Evolutionary conservation across 2,888 invertebrate species (phyloP).

Genomic region (Trimorus sp.): DNA sequence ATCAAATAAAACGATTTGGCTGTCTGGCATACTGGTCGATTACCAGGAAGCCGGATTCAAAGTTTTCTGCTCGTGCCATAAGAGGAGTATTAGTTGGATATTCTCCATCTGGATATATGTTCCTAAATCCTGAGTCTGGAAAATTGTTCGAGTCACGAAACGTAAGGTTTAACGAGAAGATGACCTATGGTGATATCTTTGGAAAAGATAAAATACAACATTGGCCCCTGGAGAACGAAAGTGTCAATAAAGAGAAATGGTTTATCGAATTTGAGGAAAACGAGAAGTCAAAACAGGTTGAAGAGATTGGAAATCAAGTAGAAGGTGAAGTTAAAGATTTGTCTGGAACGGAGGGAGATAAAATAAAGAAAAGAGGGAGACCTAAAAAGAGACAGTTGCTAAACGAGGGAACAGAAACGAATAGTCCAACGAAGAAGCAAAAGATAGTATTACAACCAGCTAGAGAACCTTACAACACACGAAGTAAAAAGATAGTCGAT

Average conservation of each 20-base stretch:
- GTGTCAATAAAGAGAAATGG: too few relatives aligned
- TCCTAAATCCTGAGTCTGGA: not conserved
- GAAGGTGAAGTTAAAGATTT: too few relatives aligned
- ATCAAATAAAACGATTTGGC: slow-evolving; percentile 40
- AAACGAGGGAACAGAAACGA: too few relatives aligned
- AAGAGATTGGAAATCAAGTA: not conserved
- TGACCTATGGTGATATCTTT: not conserved
- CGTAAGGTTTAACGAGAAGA: not conserved
- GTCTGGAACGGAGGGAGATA: too few relatives aligned
- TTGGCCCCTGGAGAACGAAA: too few relatives aligned
- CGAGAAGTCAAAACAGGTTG: slow-evolving; percentile 2
- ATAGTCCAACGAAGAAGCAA: too few relatives aligned
- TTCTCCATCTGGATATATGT: not conserved
- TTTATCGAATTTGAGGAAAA: not conserved
- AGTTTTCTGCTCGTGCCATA: not conserved
- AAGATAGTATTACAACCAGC: too few relatives aligned
- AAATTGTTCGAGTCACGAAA: not conserved
- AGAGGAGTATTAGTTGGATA: not conserved
- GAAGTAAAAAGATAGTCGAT: too few relatives aligned
- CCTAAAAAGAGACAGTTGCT: too few relatives aligned
- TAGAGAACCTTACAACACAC: too few relatives aligned
- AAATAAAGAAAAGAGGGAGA: too few relatives aligned
- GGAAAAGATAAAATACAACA: too few relatives aligned
- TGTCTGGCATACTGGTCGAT: slow-evolving; percentile 48
- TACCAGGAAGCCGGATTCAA: slow-evolving; percentile 20